phyloP scores from a whole-genome alignment of 2,888 invertebrate species.

The Argyresthia albistria region DNA sequence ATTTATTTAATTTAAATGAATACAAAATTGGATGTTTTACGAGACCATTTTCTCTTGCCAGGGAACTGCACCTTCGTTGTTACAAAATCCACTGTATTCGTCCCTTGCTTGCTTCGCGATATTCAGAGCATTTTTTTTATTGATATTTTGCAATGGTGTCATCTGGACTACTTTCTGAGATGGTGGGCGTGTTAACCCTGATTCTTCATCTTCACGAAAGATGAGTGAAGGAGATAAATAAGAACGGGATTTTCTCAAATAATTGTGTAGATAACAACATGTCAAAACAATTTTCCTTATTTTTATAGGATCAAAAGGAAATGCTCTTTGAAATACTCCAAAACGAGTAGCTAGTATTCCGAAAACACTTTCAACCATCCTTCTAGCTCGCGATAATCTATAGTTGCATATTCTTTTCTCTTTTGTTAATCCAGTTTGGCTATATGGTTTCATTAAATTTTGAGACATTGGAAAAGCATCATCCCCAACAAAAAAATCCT shows the following conservation, averaged over 20 bases:
- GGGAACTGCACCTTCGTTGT: conserved; percentile 8
- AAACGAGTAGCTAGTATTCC: conserved; percentile 7
- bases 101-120: neutral
- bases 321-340: conserved; percentile 5
- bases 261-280: neutral
- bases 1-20: conserved; percentile 6
- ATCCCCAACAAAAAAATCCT: too few species aligned
- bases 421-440: conserved; percentile 3
- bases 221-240: neutral
- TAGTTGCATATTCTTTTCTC: conserved; percentile 11
- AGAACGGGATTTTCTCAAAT: neutral
- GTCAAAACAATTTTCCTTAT: neutral
- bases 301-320: conserved; percentile 1
- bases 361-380: conserved; percentile 10
- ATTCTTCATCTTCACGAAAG: neutral
- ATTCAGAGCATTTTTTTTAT: neutral
- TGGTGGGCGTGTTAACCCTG: neutral
- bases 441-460: too few species aligned
- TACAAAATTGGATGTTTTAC: conserved; percentile 1
- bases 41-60: conserved; percentile 7
- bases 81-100: neutral
- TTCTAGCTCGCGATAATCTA: conserved; percentile 10
- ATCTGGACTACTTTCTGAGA: neutral
- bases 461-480: too few species aligned
- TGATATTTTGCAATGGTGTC: neutral